Evolutionary conservation across 2,113 vertebrate species (phyloP).

Genomic region (Delphinus delphis): DNA sequence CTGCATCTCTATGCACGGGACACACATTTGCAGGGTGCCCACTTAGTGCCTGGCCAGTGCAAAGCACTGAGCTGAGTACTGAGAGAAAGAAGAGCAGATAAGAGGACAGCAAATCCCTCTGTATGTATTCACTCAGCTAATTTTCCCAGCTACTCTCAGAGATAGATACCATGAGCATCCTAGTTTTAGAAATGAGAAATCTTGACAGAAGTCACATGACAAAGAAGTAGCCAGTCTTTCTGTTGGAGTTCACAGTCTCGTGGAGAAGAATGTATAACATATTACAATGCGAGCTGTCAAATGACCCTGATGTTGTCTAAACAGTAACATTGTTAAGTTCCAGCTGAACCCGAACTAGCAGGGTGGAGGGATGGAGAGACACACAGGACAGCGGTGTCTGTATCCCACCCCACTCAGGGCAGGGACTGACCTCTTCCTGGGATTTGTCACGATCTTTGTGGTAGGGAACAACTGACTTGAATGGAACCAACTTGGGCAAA

Average conservation of each 20-base stretch:
- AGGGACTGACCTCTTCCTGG: neutral
- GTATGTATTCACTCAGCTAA: neutral
- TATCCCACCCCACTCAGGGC: neutral
- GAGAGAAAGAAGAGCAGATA: neutral
- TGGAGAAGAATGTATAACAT: neutral
- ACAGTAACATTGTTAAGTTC: neutral
- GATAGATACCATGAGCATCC: neutral
- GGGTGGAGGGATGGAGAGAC: neutral
- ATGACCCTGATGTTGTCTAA: neutral
- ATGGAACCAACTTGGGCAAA: neutral
- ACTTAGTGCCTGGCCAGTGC: neutral
- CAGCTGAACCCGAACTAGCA: neutral
- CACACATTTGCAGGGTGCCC: neutral
- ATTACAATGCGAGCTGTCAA: neutral
- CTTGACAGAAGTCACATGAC: neutral
- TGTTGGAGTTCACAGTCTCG: neutral
- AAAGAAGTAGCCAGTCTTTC: neutral
- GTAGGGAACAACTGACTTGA: neutral
- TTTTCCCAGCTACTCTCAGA: neutral
- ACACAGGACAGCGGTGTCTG: neutral
- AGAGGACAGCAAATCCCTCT: neutral
- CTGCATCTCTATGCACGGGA: neutral
- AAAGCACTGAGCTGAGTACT: neutral
- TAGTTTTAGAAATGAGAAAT: conserved; percentile 5
- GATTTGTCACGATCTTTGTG: neutral